Evolutionary conservation across 2,113 vertebrate species (phyloP).

Genomic region (Grus americana): DNA sequence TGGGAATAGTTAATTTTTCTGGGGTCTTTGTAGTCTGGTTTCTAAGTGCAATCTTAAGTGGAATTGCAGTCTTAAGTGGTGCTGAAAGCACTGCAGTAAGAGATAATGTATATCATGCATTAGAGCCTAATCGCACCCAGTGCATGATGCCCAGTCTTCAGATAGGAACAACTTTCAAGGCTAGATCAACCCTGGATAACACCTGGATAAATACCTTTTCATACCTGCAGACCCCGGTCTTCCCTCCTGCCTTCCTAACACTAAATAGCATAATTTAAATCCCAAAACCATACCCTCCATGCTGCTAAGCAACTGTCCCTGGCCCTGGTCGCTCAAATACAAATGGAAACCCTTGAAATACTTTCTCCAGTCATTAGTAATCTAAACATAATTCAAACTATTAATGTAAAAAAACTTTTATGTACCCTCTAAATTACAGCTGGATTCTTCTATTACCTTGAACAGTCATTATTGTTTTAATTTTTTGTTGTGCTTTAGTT

Average conservation of each 20-base stretch:
- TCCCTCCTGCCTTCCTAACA: not conserved
- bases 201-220: not conserved
- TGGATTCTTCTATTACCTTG: not conserved
- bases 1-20: slow-evolving; percentile 22
- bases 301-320: not conserved
- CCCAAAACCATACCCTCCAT: not conserved
- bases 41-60: slow-evolving; percentile 5
- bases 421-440: not conserved
- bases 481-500: not conserved
- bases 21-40: not conserved
- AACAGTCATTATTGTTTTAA: not conserved
- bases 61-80: slow-evolving; percentile 1
- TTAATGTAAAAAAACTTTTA: not conserved
- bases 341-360: not conserved
- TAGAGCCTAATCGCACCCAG: not conserved
- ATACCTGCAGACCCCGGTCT: not conserved
- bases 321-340: not conserved
- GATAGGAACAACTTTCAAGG: not conserved
- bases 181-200: not conserved
- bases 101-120: not conserved
- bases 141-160: not conserved
- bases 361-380: not conserved
- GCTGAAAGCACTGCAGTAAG: slow-evolving; percentile 14
- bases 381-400: not conserved
- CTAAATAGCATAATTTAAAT: not conserved